Conservation (phyloP, 2,888 invertebrate species). For the Horisme vitalbata region DNA sequence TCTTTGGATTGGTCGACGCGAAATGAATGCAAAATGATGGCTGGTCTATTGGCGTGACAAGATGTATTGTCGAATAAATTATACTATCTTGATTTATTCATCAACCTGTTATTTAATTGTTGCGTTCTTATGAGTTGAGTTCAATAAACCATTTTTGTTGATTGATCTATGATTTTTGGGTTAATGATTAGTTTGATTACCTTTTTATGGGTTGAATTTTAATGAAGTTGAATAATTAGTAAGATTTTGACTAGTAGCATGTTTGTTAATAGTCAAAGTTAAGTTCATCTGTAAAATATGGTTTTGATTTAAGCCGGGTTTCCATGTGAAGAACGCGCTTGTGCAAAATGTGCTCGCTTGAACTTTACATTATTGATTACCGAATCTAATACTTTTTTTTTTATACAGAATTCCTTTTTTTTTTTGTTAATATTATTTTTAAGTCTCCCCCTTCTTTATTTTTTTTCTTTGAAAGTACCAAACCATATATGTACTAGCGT, state of each 20-base stretch:
- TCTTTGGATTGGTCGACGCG: constrained; percentile 58
- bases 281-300: too few relatives aligned
- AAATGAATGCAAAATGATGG: constrained; percentile 77
- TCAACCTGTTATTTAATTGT: constrained; percentile 28
- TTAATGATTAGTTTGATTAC: constrained; percentile 6
- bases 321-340: too few relatives aligned
- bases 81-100: constrained; percentile 38
- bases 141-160: constrained; percentile 18
- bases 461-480: too few relatives aligned
- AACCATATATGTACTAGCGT: too few relatives aligned
- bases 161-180: constrained; percentile 7
- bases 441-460: too few relatives aligned
- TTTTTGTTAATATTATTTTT: too few relatives aligned
- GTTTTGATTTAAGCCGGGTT: too few relatives aligned
- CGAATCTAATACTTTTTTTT: too few relatives aligned
- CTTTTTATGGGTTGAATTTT: constrained; percentile 4
- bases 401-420: too few relatives aligned
- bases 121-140: constrained; percentile 9
- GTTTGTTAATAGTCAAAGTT: too few relatives aligned
- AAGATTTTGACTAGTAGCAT: neutral
- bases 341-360: too few relatives aligned
- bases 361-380: too few relatives aligned
- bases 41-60: constrained; percentile 68
- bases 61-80: constrained; percentile 76
- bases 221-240: neutral